Evolutionary conservation across 2,113 vertebrate genomes (phyloP).

Genomic region (Paramisgurnus dabryanus): DNA sequence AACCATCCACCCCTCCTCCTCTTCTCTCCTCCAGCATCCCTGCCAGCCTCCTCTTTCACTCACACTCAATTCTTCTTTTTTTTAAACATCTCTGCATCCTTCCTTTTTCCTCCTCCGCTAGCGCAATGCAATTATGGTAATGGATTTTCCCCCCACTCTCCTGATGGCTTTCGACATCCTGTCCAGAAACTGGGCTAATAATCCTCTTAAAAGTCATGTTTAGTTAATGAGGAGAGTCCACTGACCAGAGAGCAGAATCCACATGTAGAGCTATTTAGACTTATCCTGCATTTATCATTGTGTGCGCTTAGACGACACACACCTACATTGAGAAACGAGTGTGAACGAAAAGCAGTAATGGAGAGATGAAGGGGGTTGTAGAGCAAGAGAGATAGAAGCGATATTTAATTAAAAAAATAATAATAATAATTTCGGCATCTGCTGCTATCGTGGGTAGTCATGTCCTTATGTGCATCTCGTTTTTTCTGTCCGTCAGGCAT

Average conservation of each 20-base stretch:
- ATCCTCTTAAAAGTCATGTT: conserved; percentile 95
- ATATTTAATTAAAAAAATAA: conserved; percentile 2
- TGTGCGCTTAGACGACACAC: conserved; percentile 33
- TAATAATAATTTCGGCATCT: conserved; percentile 11
- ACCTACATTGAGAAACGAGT: not conserved
- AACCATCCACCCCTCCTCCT: conserved; percentile 48
- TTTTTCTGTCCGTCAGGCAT: not conserved
- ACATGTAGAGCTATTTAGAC: conserved; percentile 80
- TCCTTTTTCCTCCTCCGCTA: conserved; percentile 61
- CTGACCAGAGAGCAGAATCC: conserved; percentile 69
- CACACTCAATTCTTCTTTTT: conserved; percentile 73
- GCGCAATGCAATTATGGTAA: conserved; percentile 95
- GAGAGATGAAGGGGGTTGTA: not conserved
- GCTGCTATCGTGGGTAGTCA: not conserved
- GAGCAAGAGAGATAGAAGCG: not conserved
- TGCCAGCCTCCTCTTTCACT: conserved; percentile 64
- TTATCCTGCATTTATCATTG: conserved; percentile 51
- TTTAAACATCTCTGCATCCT: conserved; percentile 63
- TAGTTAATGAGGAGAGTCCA: conserved; percentile 91
- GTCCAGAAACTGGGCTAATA: conserved; percentile 91
- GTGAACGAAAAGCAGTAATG: not conserved
- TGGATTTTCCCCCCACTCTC: conserved; percentile 81
- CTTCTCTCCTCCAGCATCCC: conserved; percentile 64
- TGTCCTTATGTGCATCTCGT: not conserved
- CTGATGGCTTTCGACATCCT: conserved; percentile 99